Evolutionary conservation across 2,888 invertebrate species (phyloP), one percentile per base, ranked within the genome.

Genomic region (Lasioglossum vierecki): DNA sequence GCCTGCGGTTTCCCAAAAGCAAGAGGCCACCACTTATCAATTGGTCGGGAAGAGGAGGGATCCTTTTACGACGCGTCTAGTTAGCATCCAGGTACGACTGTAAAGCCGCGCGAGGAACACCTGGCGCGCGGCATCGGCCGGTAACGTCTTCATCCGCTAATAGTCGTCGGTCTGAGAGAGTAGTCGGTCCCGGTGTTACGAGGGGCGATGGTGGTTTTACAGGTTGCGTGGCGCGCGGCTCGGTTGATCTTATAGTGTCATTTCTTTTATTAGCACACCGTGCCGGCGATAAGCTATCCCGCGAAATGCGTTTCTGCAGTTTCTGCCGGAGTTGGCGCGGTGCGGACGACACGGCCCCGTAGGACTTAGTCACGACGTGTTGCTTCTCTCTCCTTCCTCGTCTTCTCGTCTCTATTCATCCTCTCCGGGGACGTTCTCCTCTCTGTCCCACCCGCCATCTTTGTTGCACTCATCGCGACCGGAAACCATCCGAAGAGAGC

Each of bases 141-240:
- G 73, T 70, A 77, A 84, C 85, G 84, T 85, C 85, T 85, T 85
- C 80, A 85, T 85, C 78, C 77, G 76, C 76, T 83, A 85, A 85
- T 79, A 79, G 77, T 75, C 81, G 39, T 30, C 2, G 35, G n/a
- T 41, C 75, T 9, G 53, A 53, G 53, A 53, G 53, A 53, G 46
- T 15, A 63, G 63, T 30, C 30, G 63, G 63, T 15, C 63, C 63
- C 63, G 60, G 63, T 63, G 63, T 63, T 63, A 83, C 80, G 80
- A 71, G 70, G 39, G n/a, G 41, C 39, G 11, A 70, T 68, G 74
- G 77, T 49, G 75, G 57, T 85, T 78, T 85, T 80, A 80, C 66
- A 75, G 39, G 74, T 75, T 76, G 68, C 76, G 66, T 77, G 63
- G 71, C 74, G 39, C 68, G 84, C 79, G 82, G 74, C 70, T 22